These are phyloP conservation scores for Dryobotodes eremita DNA, from an alignment of 2,888 invertebrate genomes.

Conservation along the genomic window DNA sequence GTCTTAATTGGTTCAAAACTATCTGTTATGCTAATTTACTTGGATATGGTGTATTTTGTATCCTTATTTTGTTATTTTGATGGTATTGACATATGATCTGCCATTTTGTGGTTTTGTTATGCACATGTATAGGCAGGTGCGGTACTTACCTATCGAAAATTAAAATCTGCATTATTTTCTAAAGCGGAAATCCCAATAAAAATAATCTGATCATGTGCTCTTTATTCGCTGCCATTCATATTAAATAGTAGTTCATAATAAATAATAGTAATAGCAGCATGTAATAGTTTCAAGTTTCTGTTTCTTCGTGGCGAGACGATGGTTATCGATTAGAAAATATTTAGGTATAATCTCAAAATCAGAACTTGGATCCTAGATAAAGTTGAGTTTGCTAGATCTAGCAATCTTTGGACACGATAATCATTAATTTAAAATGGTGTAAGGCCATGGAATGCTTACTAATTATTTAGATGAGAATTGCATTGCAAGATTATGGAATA, in stretches of 20 bases:
- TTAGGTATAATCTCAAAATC: neutral
- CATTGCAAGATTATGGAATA: neutral
- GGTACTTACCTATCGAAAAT: neutral
- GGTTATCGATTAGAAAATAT: neutral
- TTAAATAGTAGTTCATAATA: neutral
- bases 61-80: neutral
- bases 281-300: neutral
- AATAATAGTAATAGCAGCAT: neutral
- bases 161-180: neutral
- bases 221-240: too few species aligned
- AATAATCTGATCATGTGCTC: neutral
- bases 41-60: neutral
- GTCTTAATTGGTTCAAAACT: slow-evolving; percentile 46
- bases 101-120: neutral
- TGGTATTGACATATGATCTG: neutral
- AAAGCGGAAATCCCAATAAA: neutral
- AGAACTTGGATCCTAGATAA: neutral
- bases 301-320: neutral
- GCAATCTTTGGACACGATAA: too few species aligned
- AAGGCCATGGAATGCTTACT: neutral
- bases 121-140: neutral
- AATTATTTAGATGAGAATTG: neutral
- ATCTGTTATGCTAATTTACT: slow-evolving; percentile 42
- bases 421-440: neutral
- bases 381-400: too few species aligned